A percentile compares a stretch with the other conserved stretches of the same genome.
phyloP scores from a whole-genome alignment of 2,888 invertebrate genomes.

The Abrostola triplasia region DNA sequence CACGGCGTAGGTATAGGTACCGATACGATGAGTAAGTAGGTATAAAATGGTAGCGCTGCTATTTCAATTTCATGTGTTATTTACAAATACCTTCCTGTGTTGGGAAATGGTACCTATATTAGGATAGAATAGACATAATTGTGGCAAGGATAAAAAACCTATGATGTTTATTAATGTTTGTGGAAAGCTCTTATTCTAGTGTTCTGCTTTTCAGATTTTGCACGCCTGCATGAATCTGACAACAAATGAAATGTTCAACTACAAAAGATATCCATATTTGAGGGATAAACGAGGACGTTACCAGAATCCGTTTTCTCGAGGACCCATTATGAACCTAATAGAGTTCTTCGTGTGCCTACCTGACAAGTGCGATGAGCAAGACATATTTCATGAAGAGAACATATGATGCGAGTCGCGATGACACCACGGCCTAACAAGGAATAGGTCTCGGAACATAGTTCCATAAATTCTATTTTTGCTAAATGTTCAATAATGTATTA shows the following conservation, averaged over 20 bases:
- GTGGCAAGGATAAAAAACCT: background rate
- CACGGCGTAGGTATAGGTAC: background rate
- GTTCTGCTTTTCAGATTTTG: constrained; percentile 89
- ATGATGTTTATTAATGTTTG: background rate
- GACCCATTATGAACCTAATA: constrained; percentile 94
- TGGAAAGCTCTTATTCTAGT: background rate
- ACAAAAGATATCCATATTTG: constrained; percentile 96
- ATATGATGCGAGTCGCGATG: constrained; percentile 75
- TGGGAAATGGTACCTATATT: background rate
- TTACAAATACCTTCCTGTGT: background rate
- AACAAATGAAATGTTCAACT: constrained; percentile 98
- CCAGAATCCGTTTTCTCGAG: constrained; percentile 97
- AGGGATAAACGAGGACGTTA: constrained; percentile 96
- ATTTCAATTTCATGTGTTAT: background rate
- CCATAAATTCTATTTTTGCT: constrained; percentile 35
- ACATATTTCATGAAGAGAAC: constrained; percentile 90
- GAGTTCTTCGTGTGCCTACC: constrained; percentile 97
- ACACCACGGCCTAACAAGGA: constrained; percentile 43
- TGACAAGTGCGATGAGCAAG: constrained; percentile 93
- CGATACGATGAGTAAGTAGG: background rate
- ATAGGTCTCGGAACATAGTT: constrained; percentile 39
- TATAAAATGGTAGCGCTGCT: background rate
- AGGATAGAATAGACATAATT: background rate
- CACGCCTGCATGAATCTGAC: constrained; percentile 98
- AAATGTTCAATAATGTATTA: background rate